phyloP scores from a whole-genome alignment of 2,113 vertebrate species.

The Drymodes brunneopygia region DNA sequence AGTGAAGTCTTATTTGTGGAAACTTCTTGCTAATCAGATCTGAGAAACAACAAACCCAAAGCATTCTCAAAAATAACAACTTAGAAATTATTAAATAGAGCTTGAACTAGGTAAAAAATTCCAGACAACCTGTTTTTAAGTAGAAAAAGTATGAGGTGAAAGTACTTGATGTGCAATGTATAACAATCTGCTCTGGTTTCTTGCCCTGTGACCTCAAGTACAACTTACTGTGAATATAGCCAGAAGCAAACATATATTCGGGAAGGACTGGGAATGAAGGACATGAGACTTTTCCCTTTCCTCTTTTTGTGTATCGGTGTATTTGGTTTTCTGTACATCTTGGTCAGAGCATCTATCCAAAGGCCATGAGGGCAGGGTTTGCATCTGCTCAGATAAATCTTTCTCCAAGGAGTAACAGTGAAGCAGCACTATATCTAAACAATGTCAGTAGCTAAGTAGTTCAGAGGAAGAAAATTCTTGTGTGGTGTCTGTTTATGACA shows the following conservation, averaged over 20 bases:
- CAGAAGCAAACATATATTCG: not conserved
- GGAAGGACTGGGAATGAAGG: not conserved
- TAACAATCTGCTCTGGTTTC: not conserved
- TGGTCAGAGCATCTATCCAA: not conserved
- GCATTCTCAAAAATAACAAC: not conserved
- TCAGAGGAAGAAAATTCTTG: not conserved
- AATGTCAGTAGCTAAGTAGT: not conserved
- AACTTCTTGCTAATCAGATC: not conserved
- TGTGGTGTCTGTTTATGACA: not conserved
- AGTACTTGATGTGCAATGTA: not conserved
- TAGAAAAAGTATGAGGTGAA: not conserved
- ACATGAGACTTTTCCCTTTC: not conserved
- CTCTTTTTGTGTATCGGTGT: fast-evolving
- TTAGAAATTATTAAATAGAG: not conserved
- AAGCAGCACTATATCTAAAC: not conserved
- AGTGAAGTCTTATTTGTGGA: not conserved
- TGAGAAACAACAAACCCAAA: not conserved
- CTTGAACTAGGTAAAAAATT: not conserved
- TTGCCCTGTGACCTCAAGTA: not conserved
- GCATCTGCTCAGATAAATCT: not conserved
- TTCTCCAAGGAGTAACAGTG: not conserved
- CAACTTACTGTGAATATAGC: not conserved
- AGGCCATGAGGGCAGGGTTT: not conserved
- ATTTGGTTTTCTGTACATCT: not conserved
- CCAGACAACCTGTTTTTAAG: not conserved